A percentile compares a stretch with the other conserved stretches of the same genome.
Conservation (phyloP, 2,888 invertebrate genomes). For the Stramonita haemastoma region DNA sequence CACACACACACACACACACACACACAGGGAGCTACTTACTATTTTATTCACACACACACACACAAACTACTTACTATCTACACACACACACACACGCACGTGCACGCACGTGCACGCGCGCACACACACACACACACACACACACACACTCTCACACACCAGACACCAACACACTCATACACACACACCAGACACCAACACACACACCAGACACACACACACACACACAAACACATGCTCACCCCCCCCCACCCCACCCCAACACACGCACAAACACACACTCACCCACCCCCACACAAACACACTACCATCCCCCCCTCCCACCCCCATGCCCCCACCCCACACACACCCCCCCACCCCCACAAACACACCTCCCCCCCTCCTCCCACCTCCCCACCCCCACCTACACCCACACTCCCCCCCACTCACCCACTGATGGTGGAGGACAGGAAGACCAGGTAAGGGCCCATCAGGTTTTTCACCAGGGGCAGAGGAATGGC, state of each 20-base stretch:
- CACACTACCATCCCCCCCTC: neutral
- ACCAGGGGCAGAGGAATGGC: slow-evolving; percentile 97
- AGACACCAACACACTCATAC: neutral
- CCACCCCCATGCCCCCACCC: neutral
- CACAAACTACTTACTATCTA: too few species aligned
- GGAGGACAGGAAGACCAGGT: slow-evolving; percentile 95
- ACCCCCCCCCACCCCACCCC: neutral
- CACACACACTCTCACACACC: neutral
- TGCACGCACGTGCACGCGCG: too few species aligned
- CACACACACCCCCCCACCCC: neutral
- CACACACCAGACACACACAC: neutral
- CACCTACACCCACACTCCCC: too few species aligned
- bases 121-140: neutral
- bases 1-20: neutral
- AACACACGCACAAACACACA: neutral
- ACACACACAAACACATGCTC: neutral
- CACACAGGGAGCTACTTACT: too few species aligned
- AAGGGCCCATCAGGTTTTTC: slow-evolving; percentile 91
- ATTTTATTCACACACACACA: too few species aligned
- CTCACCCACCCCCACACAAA: neutral
- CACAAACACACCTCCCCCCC: neutral
- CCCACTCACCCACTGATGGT: slow-evolving; percentile 90
- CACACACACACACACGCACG: too few species aligned
- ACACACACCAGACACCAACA: neutral
- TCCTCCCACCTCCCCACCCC: too few species aligned